Evolutionary conservation across 2,113 vertebrate genomes (phyloP), one percentile per base, ranked within the genome.

Genomic region (Acrocephalus arundinaceus): DNA sequence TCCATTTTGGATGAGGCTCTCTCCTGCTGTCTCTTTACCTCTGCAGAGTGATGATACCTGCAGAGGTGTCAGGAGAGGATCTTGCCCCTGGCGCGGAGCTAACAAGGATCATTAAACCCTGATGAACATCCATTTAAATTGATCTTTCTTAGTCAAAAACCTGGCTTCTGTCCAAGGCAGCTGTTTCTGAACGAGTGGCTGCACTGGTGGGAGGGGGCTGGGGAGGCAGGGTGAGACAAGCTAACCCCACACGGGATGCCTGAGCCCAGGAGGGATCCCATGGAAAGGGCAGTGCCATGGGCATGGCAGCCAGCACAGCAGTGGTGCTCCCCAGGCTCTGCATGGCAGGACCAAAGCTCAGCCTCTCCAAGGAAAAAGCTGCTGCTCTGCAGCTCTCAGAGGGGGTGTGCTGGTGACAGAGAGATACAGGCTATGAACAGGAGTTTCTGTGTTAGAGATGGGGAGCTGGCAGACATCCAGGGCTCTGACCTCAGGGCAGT

Each of bases 81-180:
- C 93, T 91, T 21, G 80, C 91, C 89, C 86, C 76, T 14, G 65
- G 95, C 73, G 0, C 30, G 30, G 65, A 55, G 61, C 91, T 95
- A 93, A 94, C 86, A 90, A 92, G 93, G 84, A 88, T 93, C 94
- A 90, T 95, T 96, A 95, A 95, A 71, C 83, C 54, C 76, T 84
- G 86, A 96, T 95, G 93, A 97, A 88, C 61, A 93, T 52, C 73
- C 68, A 63, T 93, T 93, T 81, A 92, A 93, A 95, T 86, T 12
- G 72, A 97, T 95, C 54, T 61, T 89, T 45, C 55, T 55, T 59
- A 87, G 89, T 37, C 68, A 86, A 85, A 94, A 87, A 28, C 7
- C 37, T 93, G 96, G 80, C 72, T 81, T 2, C 52, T 55, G 27
- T 23, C 76, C 89, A 81, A 84, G 89, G 90, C 62, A 70, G 66